A percentile compares a stretch with the other conserved stretches of the same genome.
Evolutionary conservation across 2,888 invertebrate genomes (phyloP).

Genomic region (Entomobrya multifasciata): DNA sequence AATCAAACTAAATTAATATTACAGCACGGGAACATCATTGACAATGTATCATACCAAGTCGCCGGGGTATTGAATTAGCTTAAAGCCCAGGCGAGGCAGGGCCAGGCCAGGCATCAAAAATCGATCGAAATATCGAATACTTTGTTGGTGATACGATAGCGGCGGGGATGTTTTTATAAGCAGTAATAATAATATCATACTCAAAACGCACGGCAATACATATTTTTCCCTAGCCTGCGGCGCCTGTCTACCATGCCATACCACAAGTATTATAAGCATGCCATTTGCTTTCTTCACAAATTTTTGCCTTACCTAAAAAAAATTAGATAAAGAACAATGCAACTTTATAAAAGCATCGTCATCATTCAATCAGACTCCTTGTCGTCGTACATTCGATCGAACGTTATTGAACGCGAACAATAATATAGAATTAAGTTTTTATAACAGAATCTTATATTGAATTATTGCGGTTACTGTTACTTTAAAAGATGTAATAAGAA

Average conservation of each 20-base stretch:
- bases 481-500: background rate
- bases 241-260: slow-evolving; percentile 21
- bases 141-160: background rate
- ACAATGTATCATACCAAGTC: background rate
- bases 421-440: slow-evolving; percentile 43
- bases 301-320: slow-evolving; percentile 17
- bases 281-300: slow-evolving; percentile 4
- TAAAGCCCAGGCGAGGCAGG: background rate
- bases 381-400: background rate
- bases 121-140: slow-evolving; percentile 11
- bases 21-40: background rate
- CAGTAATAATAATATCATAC: slow-evolving; percentile 20
- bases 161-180: background rate
- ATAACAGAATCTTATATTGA: slow-evolving; percentile 43
- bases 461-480: slow-evolving; percentile 59
- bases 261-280: slow-evolving; percentile 13
- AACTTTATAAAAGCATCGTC: background rate
- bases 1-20: background rate
- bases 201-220: background rate
- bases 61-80: slow-evolving; percentile 5
- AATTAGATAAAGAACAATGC: background rate
- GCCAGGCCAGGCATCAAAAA: no score
- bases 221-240: slow-evolving; percentile 26
- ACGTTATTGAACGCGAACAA: slow-evolving; percentile 5
- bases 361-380: background rate